phyloP scores from a whole-genome alignment of 2,888 invertebrate genomes.

The Phanerotoma sp. region DNA sequence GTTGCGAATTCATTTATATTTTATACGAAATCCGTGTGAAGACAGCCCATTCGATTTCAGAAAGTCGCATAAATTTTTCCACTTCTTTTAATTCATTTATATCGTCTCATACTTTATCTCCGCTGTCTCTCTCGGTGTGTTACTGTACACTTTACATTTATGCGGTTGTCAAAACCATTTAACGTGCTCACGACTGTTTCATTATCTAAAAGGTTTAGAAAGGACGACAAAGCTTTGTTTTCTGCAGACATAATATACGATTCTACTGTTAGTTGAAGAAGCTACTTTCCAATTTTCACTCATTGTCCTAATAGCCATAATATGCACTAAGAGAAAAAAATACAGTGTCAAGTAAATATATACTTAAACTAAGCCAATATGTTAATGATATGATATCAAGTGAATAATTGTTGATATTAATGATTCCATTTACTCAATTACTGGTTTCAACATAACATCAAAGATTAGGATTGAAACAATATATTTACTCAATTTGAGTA shows the following conservation, averaged over 20 bases:
- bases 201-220: conserved; percentile 7
- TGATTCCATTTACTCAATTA: too few relatives aligned
- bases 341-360: too few relatives aligned
- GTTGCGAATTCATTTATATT: conserved; percentile 5
- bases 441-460: too few relatives aligned
- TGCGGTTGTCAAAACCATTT: too few relatives aligned
- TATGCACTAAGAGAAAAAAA: too few relatives aligned
- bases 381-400: too few relatives aligned
- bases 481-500: too few relatives aligned
- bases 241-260: not conserved
- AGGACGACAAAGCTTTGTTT: not conserved
- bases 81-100: not conserved
- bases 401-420: too few relatives aligned
- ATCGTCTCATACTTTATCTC: not conserved
- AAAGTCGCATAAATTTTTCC: not conserved
- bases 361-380: too few relatives aligned
- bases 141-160: not conserved
- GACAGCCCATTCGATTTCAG: not conserved
- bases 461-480: too few relatives aligned
- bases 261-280: conserved; percentile 9
- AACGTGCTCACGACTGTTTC: not conserved
- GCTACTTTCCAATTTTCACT: conserved; percentile 12
- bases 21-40: conserved; percentile 2
- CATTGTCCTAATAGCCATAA: not conserved
- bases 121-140: not conserved